Evolutionary conservation across 2,888 invertebrate species (phyloP).

Genomic region (Pimpla rufipes): DNA sequence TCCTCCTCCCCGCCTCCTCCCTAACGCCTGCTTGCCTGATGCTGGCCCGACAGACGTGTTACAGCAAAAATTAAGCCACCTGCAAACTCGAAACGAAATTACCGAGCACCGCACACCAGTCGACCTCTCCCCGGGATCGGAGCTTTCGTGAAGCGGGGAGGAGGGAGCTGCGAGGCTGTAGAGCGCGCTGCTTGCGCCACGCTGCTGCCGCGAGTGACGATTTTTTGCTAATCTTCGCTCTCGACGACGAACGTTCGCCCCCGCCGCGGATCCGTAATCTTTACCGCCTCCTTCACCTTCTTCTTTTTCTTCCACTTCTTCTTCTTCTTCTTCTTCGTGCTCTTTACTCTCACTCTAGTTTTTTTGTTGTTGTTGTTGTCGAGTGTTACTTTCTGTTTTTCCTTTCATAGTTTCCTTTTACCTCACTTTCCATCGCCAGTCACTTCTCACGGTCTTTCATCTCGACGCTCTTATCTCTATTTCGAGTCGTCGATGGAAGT

Average conservation of each 20-base stretch:
- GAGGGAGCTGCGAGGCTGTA: not conserved
- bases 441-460: slow-evolving; percentile 18
- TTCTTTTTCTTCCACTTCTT: not conserved
- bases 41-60: slow-evolving; percentile 81
- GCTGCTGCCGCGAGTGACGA: slow-evolving; percentile 48
- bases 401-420: not conserved
- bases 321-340: slow-evolving; percentile 9
- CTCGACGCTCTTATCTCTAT: not conserved
- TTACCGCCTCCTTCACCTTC: slow-evolving; percentile 23
- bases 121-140: slow-evolving; percentile 18
- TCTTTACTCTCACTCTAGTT: slow-evolving; percentile 33
- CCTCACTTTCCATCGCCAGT: not conserved
- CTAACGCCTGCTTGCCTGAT: slow-evolving; percentile 48
- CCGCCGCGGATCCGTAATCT: slow-evolving; percentile 66
- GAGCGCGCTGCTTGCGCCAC: not conserved
- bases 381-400: not conserved
- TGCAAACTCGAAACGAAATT: slow-evolving; percentile 77
- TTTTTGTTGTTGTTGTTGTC: slow-evolving; percentile 5
- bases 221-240: slow-evolving; percentile 65
- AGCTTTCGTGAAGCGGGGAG: not conserved
- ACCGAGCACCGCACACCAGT: slow-evolving; percentile 59
- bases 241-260: slow-evolving; percentile 60
- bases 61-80: slow-evolving; percentile 84
- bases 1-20: slow-evolving; percentile 31
- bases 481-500: not conserved